Conservation (phyloP, 1,140 invertebrate genomes). For the Platyura marginata region DNA sequence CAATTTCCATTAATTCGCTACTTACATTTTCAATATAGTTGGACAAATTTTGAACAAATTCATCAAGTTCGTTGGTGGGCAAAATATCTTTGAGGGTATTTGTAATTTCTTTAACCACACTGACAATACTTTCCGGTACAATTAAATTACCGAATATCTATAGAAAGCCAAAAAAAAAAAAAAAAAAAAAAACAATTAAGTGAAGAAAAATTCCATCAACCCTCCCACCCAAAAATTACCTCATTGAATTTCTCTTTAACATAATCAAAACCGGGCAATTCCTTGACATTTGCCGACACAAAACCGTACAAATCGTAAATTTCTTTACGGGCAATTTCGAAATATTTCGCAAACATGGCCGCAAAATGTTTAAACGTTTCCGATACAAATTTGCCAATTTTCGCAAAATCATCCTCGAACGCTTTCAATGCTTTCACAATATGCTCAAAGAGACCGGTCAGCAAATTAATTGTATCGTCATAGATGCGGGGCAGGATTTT, state of each 20-base stretch:
- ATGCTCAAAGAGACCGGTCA: slow-evolving; percentile 9
- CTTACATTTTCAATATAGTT: slow-evolving; percentile 40
- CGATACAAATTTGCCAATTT: slow-evolving; percentile 30
- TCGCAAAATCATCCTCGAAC: slow-evolving; percentile 44
- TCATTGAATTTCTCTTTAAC: slow-evolving; percentile 6
- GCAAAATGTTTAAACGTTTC: slow-evolving; percentile 32
- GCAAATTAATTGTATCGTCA: slow-evolving; percentile 7
- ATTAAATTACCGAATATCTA: slow-evolving; percentile 14
- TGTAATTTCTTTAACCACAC: slow-evolving; percentile 28
- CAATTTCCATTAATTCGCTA: too few relatives aligned
- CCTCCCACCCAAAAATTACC: not conserved
- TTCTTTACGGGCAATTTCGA: slow-evolving; percentile 26
- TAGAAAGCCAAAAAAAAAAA: too few relatives aligned
- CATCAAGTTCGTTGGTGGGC: slow-evolving; percentile 31
- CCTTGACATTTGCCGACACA: slow-evolving; percentile 30
- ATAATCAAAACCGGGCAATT: slow-evolving; percentile 30
- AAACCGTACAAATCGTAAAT: slow-evolving; percentile 25
- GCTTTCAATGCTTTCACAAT: slow-evolving; percentile 14
- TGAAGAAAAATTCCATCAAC: not conserved
- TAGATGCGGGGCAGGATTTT: slow-evolving; percentile 3
- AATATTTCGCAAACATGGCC: slow-evolving; percentile 27
- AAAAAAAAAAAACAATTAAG: too few relatives aligned
- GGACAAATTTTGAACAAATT: slow-evolving; percentile 28
- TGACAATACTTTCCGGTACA: slow-evolving; percentile 25
- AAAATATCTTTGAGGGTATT: slow-evolving; percentile 27